Base-by-base conservation (phyloP, 2,888 invertebrate genomes). In the Melangyna quadrimaculata region DNA sequence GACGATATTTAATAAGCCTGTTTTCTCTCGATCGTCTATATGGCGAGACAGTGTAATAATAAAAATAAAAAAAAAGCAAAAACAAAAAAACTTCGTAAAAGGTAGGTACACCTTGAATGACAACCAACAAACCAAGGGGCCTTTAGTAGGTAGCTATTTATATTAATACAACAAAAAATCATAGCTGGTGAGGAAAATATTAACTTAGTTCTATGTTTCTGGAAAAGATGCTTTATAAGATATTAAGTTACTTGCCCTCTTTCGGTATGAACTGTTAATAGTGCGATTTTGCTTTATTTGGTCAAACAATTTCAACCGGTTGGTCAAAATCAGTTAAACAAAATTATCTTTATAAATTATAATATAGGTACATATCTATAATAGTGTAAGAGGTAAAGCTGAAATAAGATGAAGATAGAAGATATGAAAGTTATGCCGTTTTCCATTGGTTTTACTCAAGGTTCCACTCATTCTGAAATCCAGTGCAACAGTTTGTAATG, bases 241-340 rank as follows among this genome's bases (percentile, higher is more conserved):
- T 29, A 59, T 48, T 69, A 55, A 69, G 51, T 24, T 43, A 59
- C 72, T 69, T 53, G 69, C 19, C 74, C 57, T 61, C 29, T 12
- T 32, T 4, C 65, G 22, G 17, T 55, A 9, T 17, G 45, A 45
- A n/a, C n/a, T n/a, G n/a, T n/a, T n/a, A n/a, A 53, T 55, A 22
- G 0, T 27, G 48, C 29, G 61, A 61, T 77, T 69, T 81, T 55
- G 81, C 77, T 86, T 77, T 86, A 77, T 86, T 77, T 86, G 80
- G 86, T 73, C 72, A 72, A 59, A 69, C 14, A 5, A 72, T 72
- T 77, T 61, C 10, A 86, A 81, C 86, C 81, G 72, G 80, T 86
- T 86, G 61, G 35, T 24, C 43, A 8, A 57, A 71, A 51, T 63
- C 17, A 32, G 22, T 48, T 40, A 2, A 27, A 24, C n/a, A n/a